Evolutionary conservation across 2,888 invertebrate species (phyloP).

Genomic region (Idaea straminata): DNA sequence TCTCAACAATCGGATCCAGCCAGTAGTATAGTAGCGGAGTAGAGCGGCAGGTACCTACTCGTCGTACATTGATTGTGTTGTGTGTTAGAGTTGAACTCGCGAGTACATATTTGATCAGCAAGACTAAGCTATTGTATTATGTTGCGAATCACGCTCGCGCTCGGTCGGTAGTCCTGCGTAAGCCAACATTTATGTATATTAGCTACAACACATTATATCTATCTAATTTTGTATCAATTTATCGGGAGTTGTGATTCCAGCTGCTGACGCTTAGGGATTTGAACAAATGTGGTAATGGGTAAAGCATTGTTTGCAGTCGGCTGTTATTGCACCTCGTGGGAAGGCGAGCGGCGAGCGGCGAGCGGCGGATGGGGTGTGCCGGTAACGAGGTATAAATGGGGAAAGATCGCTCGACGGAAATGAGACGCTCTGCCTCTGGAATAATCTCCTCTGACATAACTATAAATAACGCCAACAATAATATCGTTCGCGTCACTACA

Average conservation of each 20-base stretch:
- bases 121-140: too few species aligned
- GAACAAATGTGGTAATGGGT: conserved; percentile 1
- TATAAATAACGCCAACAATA: conserved; percentile 1
- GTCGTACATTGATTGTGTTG: too few species aligned
- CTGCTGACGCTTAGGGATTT: background rate
- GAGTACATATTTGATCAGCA: too few species aligned
- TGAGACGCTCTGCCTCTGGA: background rate
- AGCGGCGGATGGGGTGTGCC: background rate
- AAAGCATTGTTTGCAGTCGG: background rate
- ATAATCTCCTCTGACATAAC: background rate
- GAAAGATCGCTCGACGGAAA: conserved; percentile 1
- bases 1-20: too few species aligned
- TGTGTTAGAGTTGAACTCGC: too few species aligned
- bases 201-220: background rate
- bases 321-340: background rate
- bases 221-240: background rate
- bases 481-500: background rate
- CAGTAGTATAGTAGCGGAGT: too few species aligned
- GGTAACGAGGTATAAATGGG: conserved; percentile 5
- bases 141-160: too few species aligned
- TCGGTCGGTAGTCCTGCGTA: too few species aligned
- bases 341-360: background rate
- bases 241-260: background rate
- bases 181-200: too few species aligned
- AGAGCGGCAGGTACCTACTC: too few species aligned